Conservation (phyloP, 2,113 vertebrate species). For the Cyanoramphus novaezelandiae region DNA sequence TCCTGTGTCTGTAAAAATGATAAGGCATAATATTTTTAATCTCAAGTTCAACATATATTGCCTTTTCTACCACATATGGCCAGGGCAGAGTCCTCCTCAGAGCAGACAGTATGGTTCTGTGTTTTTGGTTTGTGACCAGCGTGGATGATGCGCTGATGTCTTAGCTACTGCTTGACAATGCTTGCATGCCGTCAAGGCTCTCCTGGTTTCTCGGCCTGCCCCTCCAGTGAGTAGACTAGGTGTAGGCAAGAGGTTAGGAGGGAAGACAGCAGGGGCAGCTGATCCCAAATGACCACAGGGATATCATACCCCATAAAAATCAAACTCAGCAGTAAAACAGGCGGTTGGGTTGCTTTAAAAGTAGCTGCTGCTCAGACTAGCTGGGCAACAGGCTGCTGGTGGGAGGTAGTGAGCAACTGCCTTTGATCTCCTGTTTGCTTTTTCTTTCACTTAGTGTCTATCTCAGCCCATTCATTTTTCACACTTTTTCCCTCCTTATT, state of each 20-base stretch:
- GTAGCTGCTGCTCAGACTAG: not conserved
- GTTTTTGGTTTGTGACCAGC: not conserved
- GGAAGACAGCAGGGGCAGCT: not conserved
- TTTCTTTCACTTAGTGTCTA: not conserved
- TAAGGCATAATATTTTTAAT: not conserved
- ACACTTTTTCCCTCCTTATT: not conserved
- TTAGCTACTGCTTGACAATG: not conserved
- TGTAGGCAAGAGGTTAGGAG: not conserved
- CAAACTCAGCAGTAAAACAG: not conserved
- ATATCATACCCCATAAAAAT: not conserved
- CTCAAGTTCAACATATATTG: not conserved
- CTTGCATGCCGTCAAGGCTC: not conserved
- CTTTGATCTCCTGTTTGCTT: not conserved
- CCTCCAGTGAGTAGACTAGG: not conserved
- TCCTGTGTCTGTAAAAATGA: not conserved
- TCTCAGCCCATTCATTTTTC: not conserved
- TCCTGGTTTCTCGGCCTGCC: not conserved
- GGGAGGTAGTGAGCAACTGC: not conserved
- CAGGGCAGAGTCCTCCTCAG: not conserved
- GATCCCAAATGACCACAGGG: not conserved
- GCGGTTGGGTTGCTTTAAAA: not conserved
- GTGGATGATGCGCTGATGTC: rapidly evolving
- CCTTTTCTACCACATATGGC: not conserved
- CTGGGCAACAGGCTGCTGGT: not conserved
- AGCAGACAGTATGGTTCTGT: rapidly evolving